Conservation (phyloP, 30 jellyfish, hydroid and myxozoan species). For the Aurelia sp. region DNA sequence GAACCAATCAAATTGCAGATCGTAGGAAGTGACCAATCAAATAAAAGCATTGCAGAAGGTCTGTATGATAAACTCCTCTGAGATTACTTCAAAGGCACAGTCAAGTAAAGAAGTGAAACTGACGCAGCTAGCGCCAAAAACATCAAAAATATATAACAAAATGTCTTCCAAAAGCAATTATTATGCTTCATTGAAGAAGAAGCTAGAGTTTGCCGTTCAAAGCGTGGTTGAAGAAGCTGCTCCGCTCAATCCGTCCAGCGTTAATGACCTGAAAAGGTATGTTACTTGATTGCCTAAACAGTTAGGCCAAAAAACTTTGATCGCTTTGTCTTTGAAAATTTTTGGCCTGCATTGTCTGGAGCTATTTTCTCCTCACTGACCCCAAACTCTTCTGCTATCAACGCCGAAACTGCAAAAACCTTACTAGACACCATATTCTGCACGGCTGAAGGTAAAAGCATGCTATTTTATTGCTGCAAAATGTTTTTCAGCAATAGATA, state of each 20-base stretch:
- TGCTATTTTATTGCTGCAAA: too few relatives aligned
- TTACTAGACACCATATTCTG: too few relatives aligned
- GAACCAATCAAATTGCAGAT: slow-evolving; percentile 24
- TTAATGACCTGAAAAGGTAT: slow-evolving; percentile 4
- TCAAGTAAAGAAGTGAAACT: neutral
- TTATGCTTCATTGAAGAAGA: slow-evolving; percentile 25
- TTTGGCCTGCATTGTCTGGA: too few relatives aligned
- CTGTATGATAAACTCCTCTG: slow-evolving; percentile 12
- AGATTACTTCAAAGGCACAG: neutral
- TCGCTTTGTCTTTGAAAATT: neutral
- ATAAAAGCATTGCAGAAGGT: slow-evolving; percentile 22
- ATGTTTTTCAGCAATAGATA: too few relatives aligned
- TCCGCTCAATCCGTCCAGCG: neutral
- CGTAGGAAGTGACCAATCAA: too few relatives aligned
- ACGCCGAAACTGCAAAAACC: too few relatives aligned
- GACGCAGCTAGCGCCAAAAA: neutral
- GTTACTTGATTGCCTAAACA: neutral
- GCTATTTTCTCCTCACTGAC: too few relatives aligned
- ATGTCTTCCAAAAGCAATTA: slow-evolving; percentile 13
- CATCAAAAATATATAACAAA: neutral
- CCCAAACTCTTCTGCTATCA: too few relatives aligned
- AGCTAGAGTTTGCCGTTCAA: slow-evolving; percentile 18
- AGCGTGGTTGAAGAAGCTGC: slow-evolving; percentile 11
- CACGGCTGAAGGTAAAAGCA: too few relatives aligned
- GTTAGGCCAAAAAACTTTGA: neutral